Conservation (phyloP, 2,888 invertebrate genomes). For the Xylocampa areola region DNA sequence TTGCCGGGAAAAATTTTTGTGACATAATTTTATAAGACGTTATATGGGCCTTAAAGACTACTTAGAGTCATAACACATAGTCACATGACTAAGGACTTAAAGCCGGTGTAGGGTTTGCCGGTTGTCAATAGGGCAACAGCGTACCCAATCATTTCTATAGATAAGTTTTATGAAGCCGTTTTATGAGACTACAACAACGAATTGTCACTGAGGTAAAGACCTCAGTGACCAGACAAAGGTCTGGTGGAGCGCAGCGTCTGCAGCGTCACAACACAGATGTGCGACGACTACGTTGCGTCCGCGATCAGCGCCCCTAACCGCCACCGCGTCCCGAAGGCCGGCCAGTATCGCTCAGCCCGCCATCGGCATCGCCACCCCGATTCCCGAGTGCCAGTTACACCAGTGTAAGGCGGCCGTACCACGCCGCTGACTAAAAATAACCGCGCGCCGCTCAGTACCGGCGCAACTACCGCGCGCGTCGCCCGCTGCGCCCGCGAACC, state of each 20-base stretch:
- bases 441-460: slow-evolving; percentile 84
- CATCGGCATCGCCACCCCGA: slow-evolving; percentile 67
- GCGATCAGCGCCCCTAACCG: slow-evolving; percentile 51
- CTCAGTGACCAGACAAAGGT: too few relatives aligned
- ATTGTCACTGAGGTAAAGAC: slow-evolving; percentile 44
- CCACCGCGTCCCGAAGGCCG: slow-evolving; percentile 47
- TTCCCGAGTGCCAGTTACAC: slow-evolving; percentile 67
- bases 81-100: background rate
- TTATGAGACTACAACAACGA: slow-evolving; percentile 19
- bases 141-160: slow-evolving; percentile 11
- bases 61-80: too few relatives aligned
- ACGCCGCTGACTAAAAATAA: slow-evolving; percentile 87
- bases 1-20: too few relatives aligned
- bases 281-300: slow-evolving; percentile 31
- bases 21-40: too few relatives aligned
- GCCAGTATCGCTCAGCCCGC: slow-evolving; percentile 60
- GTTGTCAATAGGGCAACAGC: slow-evolving; percentile 4
- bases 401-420: slow-evolving; percentile 67
- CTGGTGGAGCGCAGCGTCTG: slow-evolving; percentile 30
- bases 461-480: slow-evolving; percentile 86
- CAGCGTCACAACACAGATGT: slow-evolving; percentile 51
- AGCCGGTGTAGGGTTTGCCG: background rate
- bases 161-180: slow-evolving; percentile 10
- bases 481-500: slow-evolving; percentile 85
- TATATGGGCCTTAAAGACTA: too few relatives aligned